A percentile compares a stretch with the other conserved stretches of the same genome.
Evolutionary conservation across 1,140 invertebrate species (phyloP).

Genomic region (Apis cerana): DNA sequence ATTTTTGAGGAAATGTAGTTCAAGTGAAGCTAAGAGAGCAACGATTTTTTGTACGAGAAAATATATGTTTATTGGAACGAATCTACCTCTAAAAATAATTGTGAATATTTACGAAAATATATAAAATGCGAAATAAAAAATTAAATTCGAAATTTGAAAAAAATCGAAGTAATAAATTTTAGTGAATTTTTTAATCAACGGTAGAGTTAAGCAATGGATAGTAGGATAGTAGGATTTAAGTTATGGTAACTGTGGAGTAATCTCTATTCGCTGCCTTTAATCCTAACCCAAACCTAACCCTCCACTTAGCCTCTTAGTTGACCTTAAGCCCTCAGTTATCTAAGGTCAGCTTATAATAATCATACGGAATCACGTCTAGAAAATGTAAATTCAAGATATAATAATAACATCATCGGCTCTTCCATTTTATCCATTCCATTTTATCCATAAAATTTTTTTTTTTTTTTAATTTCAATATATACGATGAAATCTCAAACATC

Average conservation of each 20-base stretch:
- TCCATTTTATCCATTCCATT: background rate
- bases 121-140: too few relatives aligned
- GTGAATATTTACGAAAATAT: too few relatives aligned
- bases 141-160: background rate
- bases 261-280: background rate
- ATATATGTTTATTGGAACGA: too few relatives aligned
- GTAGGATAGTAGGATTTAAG: background rate
- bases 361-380: background rate
- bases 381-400: background rate
- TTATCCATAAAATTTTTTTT: background rate
- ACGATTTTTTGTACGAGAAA: too few relatives aligned
- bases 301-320: slow-evolving; percentile 8
- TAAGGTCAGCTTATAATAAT: slow-evolving; percentile 7
- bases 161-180: background rate
- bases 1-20: too few relatives aligned
- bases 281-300: too few relatives aligned
- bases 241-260: slow-evolving; percentile 12
- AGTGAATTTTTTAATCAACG: too few relatives aligned
- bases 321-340: slow-evolving; percentile 11
- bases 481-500: background rate
- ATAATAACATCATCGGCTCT: background rate
- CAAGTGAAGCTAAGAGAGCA: too few relatives aligned
- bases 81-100: too few relatives aligned
- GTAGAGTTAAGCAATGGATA: background rate
- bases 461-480: background rate